Base-by-base conservation (phyloP, 2,797 vertebrate genomes). In the Aeoliscus strigatus region DNA sequence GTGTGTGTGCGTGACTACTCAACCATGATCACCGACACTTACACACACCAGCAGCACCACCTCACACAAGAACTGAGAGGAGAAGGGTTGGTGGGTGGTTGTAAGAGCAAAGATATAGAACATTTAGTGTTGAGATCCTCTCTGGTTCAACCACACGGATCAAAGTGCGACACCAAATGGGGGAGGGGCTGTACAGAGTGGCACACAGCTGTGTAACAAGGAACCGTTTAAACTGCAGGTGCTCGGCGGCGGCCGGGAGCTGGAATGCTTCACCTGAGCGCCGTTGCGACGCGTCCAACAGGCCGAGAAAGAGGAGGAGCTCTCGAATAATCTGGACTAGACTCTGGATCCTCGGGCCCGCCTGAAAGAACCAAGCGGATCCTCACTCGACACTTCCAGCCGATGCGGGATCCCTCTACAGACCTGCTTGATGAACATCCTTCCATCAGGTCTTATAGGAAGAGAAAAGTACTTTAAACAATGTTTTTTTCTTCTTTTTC, bases 391-490 rank as follows among this genome's bases (percentile, higher is more conserved):
- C 17, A 6, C 32, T 29, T 61, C 44, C 36, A 13, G 45, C 54
- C 21, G 25, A 49, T 12, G 33, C 1, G n/a, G 41, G 42, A 57
- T 61, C 53, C 43, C 6, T 49, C 56, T 9, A 26, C 10, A 14
- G 51, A 48, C 41, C 63, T 29, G 3, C 52, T 51, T 35, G 48
- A 57, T 45, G 49, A 60, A 43, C 39, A 18, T 64, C 68, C 60
- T 65, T 63, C 69, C 74, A 57, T 60, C 61, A 12, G 18, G 64
- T 79, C 72, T 70, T 53, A 40, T 11, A 68, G 66, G 73, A 60
- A 75, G 67, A 73, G 56, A 71, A 75, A 70, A 67, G 65, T 70
- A 61, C 61, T 74, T 88, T 86, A n/a, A 82, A 88, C 86, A 82
- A 79, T 88, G 87, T 89, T 61, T 47, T 70, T 66, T 44, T 69